These are phyloP conservation scores for Gadus macrocephalus DNA, from an alignment of 2,113 vertebrate species.

Conservation along the genomic window DNA sequence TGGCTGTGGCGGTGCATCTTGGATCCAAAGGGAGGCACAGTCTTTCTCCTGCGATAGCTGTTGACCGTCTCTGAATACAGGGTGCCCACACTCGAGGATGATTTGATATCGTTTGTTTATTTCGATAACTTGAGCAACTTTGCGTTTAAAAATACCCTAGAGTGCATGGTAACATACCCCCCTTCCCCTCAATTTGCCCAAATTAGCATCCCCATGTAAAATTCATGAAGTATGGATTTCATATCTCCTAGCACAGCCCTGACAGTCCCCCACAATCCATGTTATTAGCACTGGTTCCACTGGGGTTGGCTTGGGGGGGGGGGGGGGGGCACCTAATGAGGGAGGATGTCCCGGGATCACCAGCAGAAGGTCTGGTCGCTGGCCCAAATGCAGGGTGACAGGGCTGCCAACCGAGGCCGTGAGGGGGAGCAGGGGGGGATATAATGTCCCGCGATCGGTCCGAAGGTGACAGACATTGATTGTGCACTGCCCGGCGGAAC, in stretches of 20 bases:
- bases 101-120: too few species aligned
- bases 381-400: conserved; percentile 65
- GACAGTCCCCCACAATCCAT: conserved; percentile 54
- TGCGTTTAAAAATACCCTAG: neutral
- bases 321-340: conserved; percentile 56
- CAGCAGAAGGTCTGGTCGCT: conserved; percentile 37
- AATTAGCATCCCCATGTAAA: conserved; percentile 60
- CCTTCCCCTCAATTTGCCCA: conserved; percentile 32
- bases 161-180: neutral
- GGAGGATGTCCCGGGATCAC: conserved; percentile 48
- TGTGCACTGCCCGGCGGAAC: conserved; percentile 55
- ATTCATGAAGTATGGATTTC: conserved; percentile 69
- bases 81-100: too few species aligned
- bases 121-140: too few species aligned
- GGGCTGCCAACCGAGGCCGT: conserved; percentile 54
- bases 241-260: conserved; percentile 52
- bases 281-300: conserved; percentile 60
- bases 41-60: neutral
- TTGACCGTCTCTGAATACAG: too few species aligned
- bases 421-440: conserved; percentile 32
- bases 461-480: conserved; percentile 69
- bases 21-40: neutral
- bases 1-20: neutral
- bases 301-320: conserved; percentile 11
- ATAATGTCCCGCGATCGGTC: conserved; percentile 51